Percentiles rank a stretch among this genome's conserved stretches.
phyloP scores from a whole-genome alignment of 2,113 vertebrate genomes.

The Saimiri boliviensis region DNA sequence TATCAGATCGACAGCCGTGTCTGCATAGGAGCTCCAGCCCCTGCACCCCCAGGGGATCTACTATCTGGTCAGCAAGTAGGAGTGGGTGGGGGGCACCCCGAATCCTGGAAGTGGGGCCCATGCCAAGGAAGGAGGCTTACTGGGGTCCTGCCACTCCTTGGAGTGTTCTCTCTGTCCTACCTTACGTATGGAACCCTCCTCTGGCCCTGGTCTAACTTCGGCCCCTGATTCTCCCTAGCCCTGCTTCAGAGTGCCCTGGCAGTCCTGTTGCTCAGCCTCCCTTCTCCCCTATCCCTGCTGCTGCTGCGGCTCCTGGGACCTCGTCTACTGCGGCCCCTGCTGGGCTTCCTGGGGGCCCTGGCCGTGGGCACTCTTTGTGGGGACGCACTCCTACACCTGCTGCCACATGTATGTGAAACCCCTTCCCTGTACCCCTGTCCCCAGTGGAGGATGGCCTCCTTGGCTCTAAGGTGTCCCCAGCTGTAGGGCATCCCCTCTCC shows the following conservation, averaged over 20 bases:
- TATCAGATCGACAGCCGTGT: conserved; percentile 92
- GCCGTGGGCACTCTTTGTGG: conserved; percentile 90
- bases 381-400: conserved; percentile 89
- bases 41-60: conserved; percentile 33
- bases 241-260: conserved; percentile 86
- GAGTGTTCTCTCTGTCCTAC: not conserved
- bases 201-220: not conserved
- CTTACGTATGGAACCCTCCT: not conserved
- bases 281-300: conserved; percentile 83
- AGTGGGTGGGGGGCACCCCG: not conserved
- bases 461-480: not conserved
- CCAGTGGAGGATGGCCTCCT: not conserved
- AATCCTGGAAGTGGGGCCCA: not conserved
- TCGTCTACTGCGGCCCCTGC: conserved; percentile 76
- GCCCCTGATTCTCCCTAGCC: conserved; percentile 72
- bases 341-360: conserved; percentile 88
- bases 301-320: conserved; percentile 82
- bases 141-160: not conserved
- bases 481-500: not conserved
- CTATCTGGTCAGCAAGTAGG: conserved; percentile 70
- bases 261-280: conserved; percentile 84
- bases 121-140: not conserved
- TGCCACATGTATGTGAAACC: conserved; percentile 86
- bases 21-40: conserved; percentile 82
- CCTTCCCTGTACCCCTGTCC: not conserved